Base-by-base conservation (phyloP, 2,113 vertebrate genomes). In the Nettapus auritus region DNA sequence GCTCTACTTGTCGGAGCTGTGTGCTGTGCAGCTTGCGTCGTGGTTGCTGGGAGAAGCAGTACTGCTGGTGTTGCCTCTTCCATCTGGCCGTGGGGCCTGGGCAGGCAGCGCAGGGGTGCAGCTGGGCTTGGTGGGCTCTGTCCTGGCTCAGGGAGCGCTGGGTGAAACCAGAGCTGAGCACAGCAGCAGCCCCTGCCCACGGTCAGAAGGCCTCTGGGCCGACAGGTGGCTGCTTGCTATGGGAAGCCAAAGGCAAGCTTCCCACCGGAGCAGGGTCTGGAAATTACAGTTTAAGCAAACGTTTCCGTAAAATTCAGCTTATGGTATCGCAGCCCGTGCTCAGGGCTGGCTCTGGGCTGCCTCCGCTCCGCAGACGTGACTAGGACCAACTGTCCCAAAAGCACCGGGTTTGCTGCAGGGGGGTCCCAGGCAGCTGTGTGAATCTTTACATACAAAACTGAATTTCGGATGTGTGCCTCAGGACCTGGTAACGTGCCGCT, bases 161-260 rank as follows among this genome's bases (percentile, higher is more conserved):
- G 75, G 59, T 22, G 55, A 1, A 0, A 1, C 2, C n/a, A 28
- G 52, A 63, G 55, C 62, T 7, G 64, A 33, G 63, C 17, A 3
- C 31, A n/a, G 89, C 84, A 64, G 77, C 50, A 28, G 29, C 29
- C 13, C 19, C 60, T 44, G 38, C 22, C 22, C 38, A 0, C 34
- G 19, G 62, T 20, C 82, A 34, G 74, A 18, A 86, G 74, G 40
- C 48, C 25, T 7, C 3, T 73, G 78, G 89, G n/a, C 28, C 21
- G 68, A 52, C 0, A 2, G 77, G 59, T 69, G 69, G 46, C 42
- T 0, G 3, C 52, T 82, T 16, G 33, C 33, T 4, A 2, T 1
- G 44, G 52, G 59, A 50, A 95, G 76, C 90, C 83, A 75, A 68
- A 78, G 73, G 88, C 67, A 75, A 29, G 17, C 15, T 26, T 36